Base-by-base conservation (phyloP, 2,888 invertebrate species). In the Athalia cordata region DNA sequence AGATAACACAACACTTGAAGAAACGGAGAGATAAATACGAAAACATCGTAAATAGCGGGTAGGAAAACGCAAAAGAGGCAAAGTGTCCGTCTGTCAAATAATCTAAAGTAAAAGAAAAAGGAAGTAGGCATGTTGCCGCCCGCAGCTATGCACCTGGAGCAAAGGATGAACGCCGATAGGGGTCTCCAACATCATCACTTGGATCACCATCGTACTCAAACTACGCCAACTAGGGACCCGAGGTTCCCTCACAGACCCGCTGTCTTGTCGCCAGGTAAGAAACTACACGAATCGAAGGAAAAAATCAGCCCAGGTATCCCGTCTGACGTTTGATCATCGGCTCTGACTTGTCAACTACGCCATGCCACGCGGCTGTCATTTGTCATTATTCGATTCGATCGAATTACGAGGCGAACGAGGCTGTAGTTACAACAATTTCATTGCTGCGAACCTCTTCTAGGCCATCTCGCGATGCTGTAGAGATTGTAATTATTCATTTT, bases 101-200 rank as follows among this genome's bases (percentile, higher is more conserved):
- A 29, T 29, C 0, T 29, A 29, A 29, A 29, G n/a, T 13, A 50
- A 50, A 49, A 67, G 4, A 62, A 45, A 29, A 15, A 9, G 29
- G 29, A 29, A 59, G 45, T 43, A 52, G 80, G 75, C 68, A 85
- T 86, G 86, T 81, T 87, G 79, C 85, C 85, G 62, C 85, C 87
- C 64, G 82, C 82, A 52, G 83, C 84, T 13, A 83, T 87, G 82
- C 85, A 85, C 82, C 80, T 86, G 77, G 86, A 86, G 77, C 84
- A 84, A 72, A 86, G 84, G 80, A 83, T 83, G 64, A 83, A 81
- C 81, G 81, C 77, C 74, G 83, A 82, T 65, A 82, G 82, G 77
- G 85, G 83, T 84, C 85, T 82, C 81, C 81, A 83, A 75, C 84
- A 84, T 64, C 83, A 82, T 77, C 82, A 82, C 81, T 82, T 83